Evolutionary conservation across 2,888 invertebrate genomes (phyloP).

Genomic region (Teinopalpus imperialis): DNA sequence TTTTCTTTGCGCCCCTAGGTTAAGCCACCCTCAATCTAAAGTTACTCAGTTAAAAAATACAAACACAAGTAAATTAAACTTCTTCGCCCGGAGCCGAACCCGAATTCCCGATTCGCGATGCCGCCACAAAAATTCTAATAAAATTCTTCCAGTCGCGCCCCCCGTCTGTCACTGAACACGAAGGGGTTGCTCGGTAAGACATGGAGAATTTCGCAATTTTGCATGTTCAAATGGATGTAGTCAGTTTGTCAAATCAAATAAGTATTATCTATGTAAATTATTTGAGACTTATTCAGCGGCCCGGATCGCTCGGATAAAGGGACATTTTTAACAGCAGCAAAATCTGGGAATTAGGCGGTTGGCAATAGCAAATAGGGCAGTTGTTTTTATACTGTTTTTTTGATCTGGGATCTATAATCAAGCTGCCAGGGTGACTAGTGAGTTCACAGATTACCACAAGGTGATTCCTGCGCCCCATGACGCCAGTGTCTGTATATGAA

Average conservation of each 20-base stretch:
- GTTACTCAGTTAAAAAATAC: slow-evolving; percentile 25
- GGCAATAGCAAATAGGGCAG: no score
- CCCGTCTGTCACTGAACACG: slow-evolving; percentile 9
- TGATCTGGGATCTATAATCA: no score
- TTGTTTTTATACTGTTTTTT: no score
- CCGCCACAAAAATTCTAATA: slow-evolving; percentile 69
- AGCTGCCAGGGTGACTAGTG: no score
- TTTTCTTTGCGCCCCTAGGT: no score
- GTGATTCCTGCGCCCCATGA: not conserved
- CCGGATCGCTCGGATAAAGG: no score
- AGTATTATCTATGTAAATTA: no score
- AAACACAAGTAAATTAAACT: slow-evolving; percentile 52
- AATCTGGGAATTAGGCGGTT: no score
- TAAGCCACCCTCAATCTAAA: slow-evolving; percentile 6
- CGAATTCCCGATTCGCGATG: slow-evolving; percentile 64
- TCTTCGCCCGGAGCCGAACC: slow-evolving; percentile 49
- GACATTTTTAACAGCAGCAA: no score
- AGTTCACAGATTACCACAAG: no score
- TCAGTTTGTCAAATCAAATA: slow-evolving; percentile 1
- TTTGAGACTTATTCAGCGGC: no score
- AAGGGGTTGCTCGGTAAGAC: slow-evolving; percentile 17
- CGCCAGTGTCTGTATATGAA: not conserved
- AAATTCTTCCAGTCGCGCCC: slow-evolving; percentile 34
- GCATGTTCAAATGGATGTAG: slow-evolving; percentile 10
- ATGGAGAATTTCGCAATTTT: slow-evolving; percentile 12